phyloP scores from a whole-genome alignment of 2,113 vertebrate genomes.

The Arvicanthis niloticus region DNA sequence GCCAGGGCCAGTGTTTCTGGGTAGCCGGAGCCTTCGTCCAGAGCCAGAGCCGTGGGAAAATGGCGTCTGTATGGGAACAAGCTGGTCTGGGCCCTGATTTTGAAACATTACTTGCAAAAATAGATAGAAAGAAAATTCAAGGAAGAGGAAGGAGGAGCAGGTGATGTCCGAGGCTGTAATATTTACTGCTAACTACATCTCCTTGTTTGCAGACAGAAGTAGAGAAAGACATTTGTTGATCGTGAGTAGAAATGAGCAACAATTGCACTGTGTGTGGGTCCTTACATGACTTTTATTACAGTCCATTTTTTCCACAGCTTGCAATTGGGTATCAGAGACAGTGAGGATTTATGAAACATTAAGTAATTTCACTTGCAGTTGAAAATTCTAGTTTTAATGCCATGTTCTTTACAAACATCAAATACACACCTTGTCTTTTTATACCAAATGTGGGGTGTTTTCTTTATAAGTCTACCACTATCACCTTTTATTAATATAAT shows the following conservation, averaged over 20 bases:
- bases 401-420: constrained; percentile 20
- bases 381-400: neutral
- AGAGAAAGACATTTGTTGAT: neutral
- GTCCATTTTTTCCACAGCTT: neutral
- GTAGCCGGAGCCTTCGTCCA: too few species aligned
- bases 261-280: neutral
- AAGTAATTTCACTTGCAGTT: neutral
- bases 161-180: neutral
- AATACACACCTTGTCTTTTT: neutral
- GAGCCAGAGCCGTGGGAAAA: too few species aligned
- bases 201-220: neutral
- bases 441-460: neutral
- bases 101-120: too few species aligned
- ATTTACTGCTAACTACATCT: too few species aligned
- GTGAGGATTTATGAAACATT: neutral
- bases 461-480: neutral
- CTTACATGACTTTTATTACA: neutral
- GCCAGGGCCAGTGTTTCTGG: too few species aligned
- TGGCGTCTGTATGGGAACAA: too few species aligned
- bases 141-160: neutral
- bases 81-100: too few species aligned
- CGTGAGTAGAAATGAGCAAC: neutral
- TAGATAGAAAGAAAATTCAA: neutral
- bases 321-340: fast-evolving
- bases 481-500: neutral